These are phyloP conservation scores for Anguilla megastoma DNA, from an alignment of 2,797 vertebrate species.

Conservation along the genomic window DNA sequence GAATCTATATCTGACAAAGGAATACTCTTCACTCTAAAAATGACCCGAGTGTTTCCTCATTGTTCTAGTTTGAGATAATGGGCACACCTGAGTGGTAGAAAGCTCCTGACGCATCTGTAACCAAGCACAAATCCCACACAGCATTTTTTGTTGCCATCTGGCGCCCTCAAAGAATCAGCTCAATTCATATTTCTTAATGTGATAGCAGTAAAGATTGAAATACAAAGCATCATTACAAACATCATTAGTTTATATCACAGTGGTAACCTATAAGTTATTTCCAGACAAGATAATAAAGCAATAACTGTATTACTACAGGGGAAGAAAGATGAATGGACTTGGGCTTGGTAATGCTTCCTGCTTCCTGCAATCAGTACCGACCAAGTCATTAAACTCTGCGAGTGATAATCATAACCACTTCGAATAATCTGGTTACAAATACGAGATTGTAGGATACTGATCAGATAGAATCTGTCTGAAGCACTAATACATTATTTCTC, in stretches of 20 bases:
- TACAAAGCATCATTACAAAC: constrained; percentile 11
- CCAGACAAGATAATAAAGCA: constrained; percentile 25
- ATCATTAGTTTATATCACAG: constrained; percentile 23
- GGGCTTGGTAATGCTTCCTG: background rate
- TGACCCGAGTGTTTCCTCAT: no score
- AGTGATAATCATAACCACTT: background rate
- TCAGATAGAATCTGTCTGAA: constrained; percentile 3
- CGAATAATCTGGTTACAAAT: constrained; percentile 15
- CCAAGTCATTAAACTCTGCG: constrained; percentile 7
- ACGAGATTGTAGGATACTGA: background rate
- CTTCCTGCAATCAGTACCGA: constrained; percentile 3
- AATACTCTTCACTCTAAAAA: no score
- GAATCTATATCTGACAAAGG: no score
- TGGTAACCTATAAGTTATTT: constrained; percentile 14
- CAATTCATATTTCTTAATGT: constrained; percentile 20
- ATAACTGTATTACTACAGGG: constrained; percentile 12
- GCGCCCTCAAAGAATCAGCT: background rate
- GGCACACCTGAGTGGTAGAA: background rate
- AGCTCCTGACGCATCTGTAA: constrained; percentile 24
- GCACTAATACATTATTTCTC: background rate
- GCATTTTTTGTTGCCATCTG: background rate
- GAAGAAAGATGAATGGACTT: constrained; percentile 7
- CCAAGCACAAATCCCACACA: constrained; percentile 24
- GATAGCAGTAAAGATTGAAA: constrained; percentile 16
- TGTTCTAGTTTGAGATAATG: background rate